Base-by-base conservation (phyloP, 2,888 invertebrate genomes). In the Eledona agricola region DNA sequence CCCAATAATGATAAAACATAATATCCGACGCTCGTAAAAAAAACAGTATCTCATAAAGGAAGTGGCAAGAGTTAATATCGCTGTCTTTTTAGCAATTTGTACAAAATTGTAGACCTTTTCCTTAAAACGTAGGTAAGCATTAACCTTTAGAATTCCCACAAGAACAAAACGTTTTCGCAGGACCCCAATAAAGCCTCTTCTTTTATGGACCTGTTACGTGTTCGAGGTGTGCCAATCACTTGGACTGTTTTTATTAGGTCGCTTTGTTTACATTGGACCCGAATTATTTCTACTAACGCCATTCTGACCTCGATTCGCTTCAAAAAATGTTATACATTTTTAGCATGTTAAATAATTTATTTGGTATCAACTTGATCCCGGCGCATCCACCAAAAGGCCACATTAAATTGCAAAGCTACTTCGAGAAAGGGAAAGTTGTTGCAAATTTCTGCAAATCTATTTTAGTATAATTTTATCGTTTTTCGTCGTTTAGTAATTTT, bases 171-270 rank as follows among this genome's bases (percentile, higher is more conserved):
- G 68, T 64, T 72, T 70, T 69, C 66, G 62, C 65, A 67, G 71
- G 71, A 70, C 68, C 69, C 70, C 69, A 72, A 72, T 73, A 72
- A 72, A 72, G 65, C 64, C 64, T 64, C 65, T 54, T 49, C 60
- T 70, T 73, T 72, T 73, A 72, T 71, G 70, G 63, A 71, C 67
- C 66, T 67, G 68, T 70, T 71, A 69, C 64, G 62, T 66, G 62
- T 63, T 61, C 55, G 64, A 65, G 70, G 66, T 68, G 66, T 60
- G 58, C 66, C 70, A 68, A 69, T 70, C 69, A 66, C 55, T 63
- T 57, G 51, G 47, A 15, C 52, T 34, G 56, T 50, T 58, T 57
- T 57, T 60, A 57, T 60, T 19, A 28, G 12, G 13, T 17, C 19
- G 28, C 38, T 37, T 38, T 47, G 45, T 55, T 51, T 45, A 54